Evolutionary conservation across 2,113 vertebrate species (phyloP).

Genomic region (Pimephales promelas): DNA sequence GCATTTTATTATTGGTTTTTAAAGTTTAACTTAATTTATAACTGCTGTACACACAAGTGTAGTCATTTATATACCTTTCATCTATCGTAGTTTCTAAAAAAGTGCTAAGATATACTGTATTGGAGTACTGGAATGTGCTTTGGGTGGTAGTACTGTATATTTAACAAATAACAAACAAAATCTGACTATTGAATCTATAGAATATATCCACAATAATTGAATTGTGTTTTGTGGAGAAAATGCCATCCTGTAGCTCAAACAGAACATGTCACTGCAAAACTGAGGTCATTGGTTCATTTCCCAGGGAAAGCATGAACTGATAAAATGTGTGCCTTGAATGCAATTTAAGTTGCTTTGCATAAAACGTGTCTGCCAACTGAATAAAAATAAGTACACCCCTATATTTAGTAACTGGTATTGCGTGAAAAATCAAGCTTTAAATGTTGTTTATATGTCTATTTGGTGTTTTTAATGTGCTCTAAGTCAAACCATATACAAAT

Average conservation of each 20-base stretch:
- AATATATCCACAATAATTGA: neutral
- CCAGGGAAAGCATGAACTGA: too few relatives aligned
- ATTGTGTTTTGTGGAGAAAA: neutral
- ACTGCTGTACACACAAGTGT: neutral
- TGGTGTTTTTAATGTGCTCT: too few relatives aligned
- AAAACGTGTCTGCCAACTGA: too few relatives aligned
- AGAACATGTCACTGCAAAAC: too few relatives aligned
- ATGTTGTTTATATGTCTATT: too few relatives aligned
- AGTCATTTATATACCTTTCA: neutral
- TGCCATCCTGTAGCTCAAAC: too few relatives aligned
- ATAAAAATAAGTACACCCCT: too few relatives aligned
- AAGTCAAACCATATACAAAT: too few relatives aligned
- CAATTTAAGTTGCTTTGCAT: too few relatives aligned
- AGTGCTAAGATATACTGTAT: neutral
- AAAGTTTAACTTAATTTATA: neutral
- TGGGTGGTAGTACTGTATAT: neutral
- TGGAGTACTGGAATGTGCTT: neutral
- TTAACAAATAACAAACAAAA: neutral
- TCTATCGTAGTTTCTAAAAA: neutral
- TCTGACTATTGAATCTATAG: neutral
- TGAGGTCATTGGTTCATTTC: too few relatives aligned
- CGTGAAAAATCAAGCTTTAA: too few relatives aligned
- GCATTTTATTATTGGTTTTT: constrained; percentile 21
- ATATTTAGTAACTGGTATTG: neutral
- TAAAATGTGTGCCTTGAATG: too few relatives aligned